phyloP scores from a whole-genome alignment of 2,113 vertebrate species.

The Danionella cerebrum region DNA sequence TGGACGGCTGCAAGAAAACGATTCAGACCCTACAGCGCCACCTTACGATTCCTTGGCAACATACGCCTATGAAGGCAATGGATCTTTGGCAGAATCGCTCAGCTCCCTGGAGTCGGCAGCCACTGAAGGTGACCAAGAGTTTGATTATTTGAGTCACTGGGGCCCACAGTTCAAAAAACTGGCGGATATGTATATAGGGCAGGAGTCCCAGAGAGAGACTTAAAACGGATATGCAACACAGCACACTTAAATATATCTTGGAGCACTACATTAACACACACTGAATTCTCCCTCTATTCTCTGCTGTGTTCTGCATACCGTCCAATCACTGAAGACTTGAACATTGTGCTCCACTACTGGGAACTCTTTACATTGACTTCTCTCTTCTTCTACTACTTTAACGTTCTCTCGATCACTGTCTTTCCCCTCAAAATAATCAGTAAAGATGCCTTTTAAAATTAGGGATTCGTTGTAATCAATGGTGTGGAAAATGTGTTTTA shows the following conservation, averaged over 20 bases:
- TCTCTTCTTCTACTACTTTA: conserved; percentile 33
- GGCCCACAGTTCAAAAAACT: conserved; percentile 93
- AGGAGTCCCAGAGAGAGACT: conserved; percentile 83
- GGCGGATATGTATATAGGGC: conserved; percentile 94
- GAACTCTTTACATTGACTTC: conserved; percentile 23
- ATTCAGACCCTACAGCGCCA: conserved; percentile 83
- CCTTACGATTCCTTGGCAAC: conserved; percentile 96
- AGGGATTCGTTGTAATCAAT: conserved; percentile 70
- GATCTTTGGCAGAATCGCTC: conserved; percentile 88
- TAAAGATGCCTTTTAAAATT: conserved; percentile 71
- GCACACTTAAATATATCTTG: conserved; percentile 15
- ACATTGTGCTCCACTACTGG: conserved; percentile 21
- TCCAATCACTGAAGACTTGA: conserved; percentile 31
- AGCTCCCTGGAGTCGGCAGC: conserved; percentile 88
- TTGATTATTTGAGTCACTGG: conserved; percentile 94
- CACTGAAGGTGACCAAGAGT: conserved; percentile 91
- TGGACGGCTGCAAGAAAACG: conserved; percentile 87
- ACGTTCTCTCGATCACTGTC: conserved; percentile 28
- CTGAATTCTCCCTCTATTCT: conserved; percentile 2
- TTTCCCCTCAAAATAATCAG: conserved; percentile 54
- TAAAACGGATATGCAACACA: conserved; percentile 52
- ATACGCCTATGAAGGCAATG: conserved; percentile 91
- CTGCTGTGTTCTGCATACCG: conserved; percentile 26
- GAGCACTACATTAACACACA: not conserved
- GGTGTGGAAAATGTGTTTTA: conserved; percentile 73